Percentiles rank a stretch among this genome's conserved stretches.
These are phyloP conservation scores for Apodemus sylvaticus DNA, from an alignment of 2,113 vertebrate species.

Conservation along the genomic window DNA sequence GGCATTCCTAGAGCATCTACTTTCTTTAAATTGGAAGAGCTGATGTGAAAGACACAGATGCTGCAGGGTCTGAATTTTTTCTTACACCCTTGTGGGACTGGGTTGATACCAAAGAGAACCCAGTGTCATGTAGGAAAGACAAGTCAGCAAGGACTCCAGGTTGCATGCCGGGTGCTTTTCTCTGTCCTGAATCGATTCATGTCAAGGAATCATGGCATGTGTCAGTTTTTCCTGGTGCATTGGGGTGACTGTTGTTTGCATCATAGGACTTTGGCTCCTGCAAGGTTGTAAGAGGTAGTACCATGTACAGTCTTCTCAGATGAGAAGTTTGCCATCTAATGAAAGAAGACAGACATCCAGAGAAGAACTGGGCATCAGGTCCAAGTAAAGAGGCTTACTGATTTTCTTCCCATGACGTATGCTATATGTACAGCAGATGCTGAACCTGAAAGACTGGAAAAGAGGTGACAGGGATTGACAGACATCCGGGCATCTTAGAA, in stretches of 20 bases:
- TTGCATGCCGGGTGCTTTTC: not conserved
- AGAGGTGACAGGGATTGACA: not conserved
- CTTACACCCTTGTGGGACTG: not conserved
- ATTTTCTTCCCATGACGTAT: not conserved
- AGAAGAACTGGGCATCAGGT: not conserved
- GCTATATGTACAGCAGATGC: not conserved
- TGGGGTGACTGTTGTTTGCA: not conserved
- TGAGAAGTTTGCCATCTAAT: not conserved
- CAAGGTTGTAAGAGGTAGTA: not conserved
- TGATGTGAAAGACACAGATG: not conserved
- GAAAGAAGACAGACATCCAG: not conserved
- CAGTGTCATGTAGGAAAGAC: not conserved
- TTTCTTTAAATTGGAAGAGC: conserved; percentile 46
- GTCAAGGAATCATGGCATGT: not conserved
- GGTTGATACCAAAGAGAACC: not conserved
- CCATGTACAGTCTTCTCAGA: not conserved
- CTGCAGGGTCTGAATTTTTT: not conserved
- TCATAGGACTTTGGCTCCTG: not conserved
- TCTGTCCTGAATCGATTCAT: not conserved
- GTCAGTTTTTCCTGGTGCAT: not conserved
- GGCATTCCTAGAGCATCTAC: not conserved
- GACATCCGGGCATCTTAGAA: not conserved
- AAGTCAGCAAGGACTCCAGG: not conserved
- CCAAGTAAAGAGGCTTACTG: not conserved
- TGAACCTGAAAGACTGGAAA: not conserved